A percentile compares a stretch with the other conserved stretches of the same genome.
Evolutionary conservation across 2,888 invertebrate genomes (phyloP).

Genomic region (Dione juno): DNA sequence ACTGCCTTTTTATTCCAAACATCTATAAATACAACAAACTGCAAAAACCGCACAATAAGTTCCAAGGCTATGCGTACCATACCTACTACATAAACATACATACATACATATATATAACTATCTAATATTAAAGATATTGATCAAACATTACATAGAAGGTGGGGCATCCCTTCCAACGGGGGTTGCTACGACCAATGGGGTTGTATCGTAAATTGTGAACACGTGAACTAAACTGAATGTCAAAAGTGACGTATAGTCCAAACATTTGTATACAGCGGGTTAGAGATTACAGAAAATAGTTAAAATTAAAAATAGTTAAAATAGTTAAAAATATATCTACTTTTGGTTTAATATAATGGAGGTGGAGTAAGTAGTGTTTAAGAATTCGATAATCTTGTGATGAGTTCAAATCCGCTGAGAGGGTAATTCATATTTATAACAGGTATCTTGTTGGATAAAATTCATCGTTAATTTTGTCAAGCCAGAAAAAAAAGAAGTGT

Average conservation of each 20-base stretch:
- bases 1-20: neutral
- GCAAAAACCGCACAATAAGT: constrained; percentile 24
- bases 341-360: no score
- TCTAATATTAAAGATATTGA: constrained; percentile 41
- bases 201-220: constrained; percentile 63
- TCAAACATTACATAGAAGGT: constrained; percentile 57
- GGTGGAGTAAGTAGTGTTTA: no score
- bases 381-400: no score
- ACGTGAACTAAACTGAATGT: constrained; percentile 67
- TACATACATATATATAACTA: constrained; percentile 16
- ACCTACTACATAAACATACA: neutral
- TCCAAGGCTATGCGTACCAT: constrained; percentile 40
- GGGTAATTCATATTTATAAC: no score
- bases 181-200: constrained; percentile 59
- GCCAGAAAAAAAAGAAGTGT: no score
- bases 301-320: neutral
- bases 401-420: no score
- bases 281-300: constrained; percentile 15
- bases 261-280: constrained; percentile 61
- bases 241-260: constrained; percentile 69
- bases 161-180: constrained; percentile 49
- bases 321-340: no score
- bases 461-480: no score
- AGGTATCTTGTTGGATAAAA: no score
- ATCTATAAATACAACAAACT: neutral